phyloP scores from a whole-genome alignment of 2,113 vertebrate genomes.

The Hirundichthys speculiger region DNA sequence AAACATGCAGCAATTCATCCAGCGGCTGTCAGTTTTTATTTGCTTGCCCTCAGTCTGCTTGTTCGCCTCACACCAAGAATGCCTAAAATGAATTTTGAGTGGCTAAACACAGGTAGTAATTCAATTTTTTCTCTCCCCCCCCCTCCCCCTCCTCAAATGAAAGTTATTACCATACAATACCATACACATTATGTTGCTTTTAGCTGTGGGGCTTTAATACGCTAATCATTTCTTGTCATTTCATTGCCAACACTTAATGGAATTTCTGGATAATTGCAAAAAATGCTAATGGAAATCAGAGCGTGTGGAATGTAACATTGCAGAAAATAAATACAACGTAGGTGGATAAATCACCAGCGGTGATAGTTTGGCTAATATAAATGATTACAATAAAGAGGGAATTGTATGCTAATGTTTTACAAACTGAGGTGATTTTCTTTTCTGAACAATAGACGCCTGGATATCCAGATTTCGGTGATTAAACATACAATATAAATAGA shows the following conservation, averaged over 20 bases:
- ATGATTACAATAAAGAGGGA: constrained; percentile 36
- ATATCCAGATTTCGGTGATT: constrained; percentile 20
- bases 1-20: constrained; percentile 65
- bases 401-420: constrained; percentile 32
- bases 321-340: constrained; percentile 57
- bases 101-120: constrained; percentile 69
- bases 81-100: constrained; percentile 64
- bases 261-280: constrained; percentile 71
- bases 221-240: constrained; percentile 69
- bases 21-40: constrained; percentile 75
- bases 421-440: background rate
- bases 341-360: constrained; percentile 43
- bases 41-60: constrained; percentile 63
- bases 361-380: constrained; percentile 36
- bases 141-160: constrained; percentile 14
- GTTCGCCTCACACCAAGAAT: constrained; percentile 63
- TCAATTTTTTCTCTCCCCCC: constrained; percentile 19
- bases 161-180: constrained; percentile 56
- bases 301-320: constrained; percentile 64
- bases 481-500: constrained; percentile 15
- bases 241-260: constrained; percentile 69
- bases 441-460: too few species aligned
- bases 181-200: constrained; percentile 51
- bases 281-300: constrained; percentile 69
- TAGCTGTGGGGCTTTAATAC: constrained; percentile 56